Evolutionary conservation across 2,797 vertebrate genomes (phyloP).

Genomic region (Rhadinocentrus ornatus): DNA sequence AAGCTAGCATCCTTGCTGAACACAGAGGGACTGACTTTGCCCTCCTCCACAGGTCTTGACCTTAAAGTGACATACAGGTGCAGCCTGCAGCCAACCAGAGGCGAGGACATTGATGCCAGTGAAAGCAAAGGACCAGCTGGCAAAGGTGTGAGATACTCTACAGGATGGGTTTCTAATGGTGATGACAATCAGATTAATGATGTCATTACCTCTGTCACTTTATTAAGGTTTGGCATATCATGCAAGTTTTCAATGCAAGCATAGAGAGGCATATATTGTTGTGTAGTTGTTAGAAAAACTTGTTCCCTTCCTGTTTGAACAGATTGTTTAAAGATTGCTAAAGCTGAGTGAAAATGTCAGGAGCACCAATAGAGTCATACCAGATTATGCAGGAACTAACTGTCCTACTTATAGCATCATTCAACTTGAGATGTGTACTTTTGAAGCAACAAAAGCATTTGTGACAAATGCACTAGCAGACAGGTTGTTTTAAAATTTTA

Average conservation of each 20-base stretch:
- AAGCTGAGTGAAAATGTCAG: conserved; percentile 60
- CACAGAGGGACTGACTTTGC: conserved; percentile 51
- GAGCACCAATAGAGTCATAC: conserved; percentile 69
- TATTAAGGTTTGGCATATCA: conserved; percentile 90
- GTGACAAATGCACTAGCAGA: conserved; percentile 90
- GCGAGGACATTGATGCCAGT: conserved; percentile 53
- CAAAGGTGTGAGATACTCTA: conserved; percentile 64
- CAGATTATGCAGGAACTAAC: conserved; percentile 90
- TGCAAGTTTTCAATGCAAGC: conserved; percentile 87
- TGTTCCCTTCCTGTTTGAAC: conserved; percentile 50
- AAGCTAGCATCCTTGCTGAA: conserved; percentile 52
- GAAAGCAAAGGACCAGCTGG: conserved; percentile 70
- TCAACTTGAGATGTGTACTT: conserved; percentile 87
- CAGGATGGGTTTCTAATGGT: conserved; percentile 78
- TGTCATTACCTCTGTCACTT: conserved; percentile 94
- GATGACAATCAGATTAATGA: conserved; percentile 90
- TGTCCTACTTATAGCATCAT: conserved; percentile 79
- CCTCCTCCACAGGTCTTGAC: conserved; percentile 53
- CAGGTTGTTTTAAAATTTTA: conserved; percentile 91
- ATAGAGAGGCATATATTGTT: conserved; percentile 85
- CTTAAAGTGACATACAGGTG: conserved; percentile 57
- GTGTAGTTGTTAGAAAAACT: conserved; percentile 67
- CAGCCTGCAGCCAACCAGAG: conserved; percentile 62
- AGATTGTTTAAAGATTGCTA: conserved; percentile 51
- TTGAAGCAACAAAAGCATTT: conserved; percentile 85